These are phyloP conservation scores for Bhutanitis thaidina DNA, from an alignment of 2,888 invertebrate genomes.

Conservation along the genomic window DNA sequence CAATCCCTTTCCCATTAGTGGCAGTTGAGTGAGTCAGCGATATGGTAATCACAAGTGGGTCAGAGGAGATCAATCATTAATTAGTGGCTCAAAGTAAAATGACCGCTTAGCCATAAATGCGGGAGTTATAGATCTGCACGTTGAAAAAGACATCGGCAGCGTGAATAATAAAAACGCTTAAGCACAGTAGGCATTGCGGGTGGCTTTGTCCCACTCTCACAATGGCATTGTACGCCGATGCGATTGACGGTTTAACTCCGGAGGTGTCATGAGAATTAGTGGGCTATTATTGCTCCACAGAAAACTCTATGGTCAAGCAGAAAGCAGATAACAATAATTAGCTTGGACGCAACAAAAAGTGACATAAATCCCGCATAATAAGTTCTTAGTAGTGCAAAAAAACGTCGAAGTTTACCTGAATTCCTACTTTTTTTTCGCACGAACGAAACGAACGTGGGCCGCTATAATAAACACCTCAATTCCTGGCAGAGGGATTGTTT, in stretches of 20 bases:
- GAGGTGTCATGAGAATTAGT: constrained; percentile 78
- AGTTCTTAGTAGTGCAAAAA: constrained; percentile 63
- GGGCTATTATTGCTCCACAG: constrained; percentile 71
- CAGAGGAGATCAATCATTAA: constrained; percentile 33
- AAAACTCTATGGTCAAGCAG: constrained; percentile 70
- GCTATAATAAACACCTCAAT: constrained; percentile 79
- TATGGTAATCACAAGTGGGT: constrained; percentile 39
- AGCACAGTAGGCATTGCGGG: constrained; percentile 70
- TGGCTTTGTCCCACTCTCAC: constrained; percentile 63
- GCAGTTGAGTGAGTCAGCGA: constrained; percentile 43
- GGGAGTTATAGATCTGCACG: constrained; percentile 36
- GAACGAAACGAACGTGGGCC: constrained; percentile 58
- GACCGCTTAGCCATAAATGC: constrained; percentile 38
- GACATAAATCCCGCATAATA: constrained; percentile 80
- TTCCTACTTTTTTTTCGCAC: constrained; percentile 59
- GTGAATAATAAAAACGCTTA: constrained; percentile 68
- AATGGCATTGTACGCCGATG: constrained; percentile 49
- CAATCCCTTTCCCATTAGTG: constrained; percentile 52
- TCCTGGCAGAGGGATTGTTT: constrained; percentile 75
- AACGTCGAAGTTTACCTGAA: constrained; percentile 68
- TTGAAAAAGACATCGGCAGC: constrained; percentile 68
- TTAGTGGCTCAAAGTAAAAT: constrained; percentile 33
- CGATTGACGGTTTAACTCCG: constrained; percentile 69
- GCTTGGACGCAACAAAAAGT: constrained; percentile 73
- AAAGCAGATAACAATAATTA: constrained; percentile 78